Evolutionary conservation across 2,888 invertebrate species (phyloP).

Genomic region (Perdita meconis): DNA sequence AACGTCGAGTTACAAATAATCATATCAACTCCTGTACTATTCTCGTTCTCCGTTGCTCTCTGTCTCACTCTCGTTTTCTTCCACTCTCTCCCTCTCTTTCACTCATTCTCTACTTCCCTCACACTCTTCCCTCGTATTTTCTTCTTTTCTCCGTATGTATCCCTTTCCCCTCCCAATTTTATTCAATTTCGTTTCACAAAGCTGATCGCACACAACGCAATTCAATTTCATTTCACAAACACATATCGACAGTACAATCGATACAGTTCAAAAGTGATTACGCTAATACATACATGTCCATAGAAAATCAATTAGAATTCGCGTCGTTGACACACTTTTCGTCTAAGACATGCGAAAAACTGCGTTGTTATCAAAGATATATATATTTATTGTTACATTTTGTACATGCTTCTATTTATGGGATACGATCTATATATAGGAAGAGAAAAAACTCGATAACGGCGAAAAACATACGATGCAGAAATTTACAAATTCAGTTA

Average conservation of each 20-base stretch:
- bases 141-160: conserved; percentile 23
- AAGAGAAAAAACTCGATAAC: conserved; percentile 39
- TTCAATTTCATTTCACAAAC: conserved; percentile 12
- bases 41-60: conserved; percentile 13
- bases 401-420: conserved; percentile 51
- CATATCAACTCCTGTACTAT: conserved; percentile 50
- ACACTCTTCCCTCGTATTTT: conserved; percentile 11
- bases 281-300: conserved; percentile 22
- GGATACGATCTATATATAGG: conserved; percentile 41
- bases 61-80: too few species aligned
- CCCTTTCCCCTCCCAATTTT: conserved; percentile 46
- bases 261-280: conserved; percentile 5
- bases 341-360: conserved; percentile 49
- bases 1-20: conserved; percentile 61
- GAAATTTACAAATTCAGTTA: conserved; percentile 41
- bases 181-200: conserved; percentile 18
- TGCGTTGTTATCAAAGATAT: conserved; percentile 49
- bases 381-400: conserved; percentile 55
- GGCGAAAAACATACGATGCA: conserved; percentile 35
- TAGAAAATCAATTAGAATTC: conserved; percentile 44
- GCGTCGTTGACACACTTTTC: conserved; percentile 17
- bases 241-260: conserved; percentile 7
- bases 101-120: conserved; percentile 16
- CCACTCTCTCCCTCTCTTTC: conserved; percentile 13
- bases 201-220: conserved; percentile 25